phyloP scores from a whole-genome alignment of 2,888 invertebrate species.

The Argyresthia albistria region DNA sequence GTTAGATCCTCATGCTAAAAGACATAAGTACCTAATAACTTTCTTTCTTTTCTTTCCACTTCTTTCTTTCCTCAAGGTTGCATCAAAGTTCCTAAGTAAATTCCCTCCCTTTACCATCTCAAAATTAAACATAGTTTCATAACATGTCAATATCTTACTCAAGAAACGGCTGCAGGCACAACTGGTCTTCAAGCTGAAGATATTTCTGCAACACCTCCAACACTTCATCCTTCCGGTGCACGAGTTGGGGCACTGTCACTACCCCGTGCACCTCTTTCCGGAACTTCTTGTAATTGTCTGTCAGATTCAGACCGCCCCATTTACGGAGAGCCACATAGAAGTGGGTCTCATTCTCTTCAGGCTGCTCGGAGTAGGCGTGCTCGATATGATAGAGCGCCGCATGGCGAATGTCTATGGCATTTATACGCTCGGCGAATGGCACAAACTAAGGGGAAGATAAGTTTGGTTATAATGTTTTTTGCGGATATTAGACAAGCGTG shows the following conservation, averaged over 20 bases:
- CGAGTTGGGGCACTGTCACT: conserved; percentile 86
- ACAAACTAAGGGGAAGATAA: conserved; percentile 74
- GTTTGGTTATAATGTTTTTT: no score
- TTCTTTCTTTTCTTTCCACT: no score
- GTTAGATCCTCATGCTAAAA: no score
- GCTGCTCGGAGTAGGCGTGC: conserved; percentile 80
- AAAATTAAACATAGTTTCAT: not conserved
- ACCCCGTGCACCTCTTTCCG: conserved; percentile 81
- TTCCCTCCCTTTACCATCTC: no score
- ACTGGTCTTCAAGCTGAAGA: conserved; percentile 78
- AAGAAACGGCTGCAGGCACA: conserved; percentile 85
- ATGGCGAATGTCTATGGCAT: conserved; percentile 83
- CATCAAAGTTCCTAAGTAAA: no score
- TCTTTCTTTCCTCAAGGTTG: no score
- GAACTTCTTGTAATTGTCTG: conserved; percentile 85
- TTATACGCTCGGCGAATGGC: conserved; percentile 89
- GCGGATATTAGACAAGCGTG: no score
- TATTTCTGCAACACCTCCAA: conserved; percentile 81
- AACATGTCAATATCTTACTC: conserved; percentile 78
- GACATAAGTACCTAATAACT: no score
- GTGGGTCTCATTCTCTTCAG: conserved; percentile 81
- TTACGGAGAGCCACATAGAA: conserved; percentile 88
- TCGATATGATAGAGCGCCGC: conserved; percentile 89
- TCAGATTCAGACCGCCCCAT: conserved; percentile 91
- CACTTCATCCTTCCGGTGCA: conserved; percentile 85